phyloP scores from a whole-genome alignment of 2,797 vertebrate species.

The Galaxias olidus region DNA sequence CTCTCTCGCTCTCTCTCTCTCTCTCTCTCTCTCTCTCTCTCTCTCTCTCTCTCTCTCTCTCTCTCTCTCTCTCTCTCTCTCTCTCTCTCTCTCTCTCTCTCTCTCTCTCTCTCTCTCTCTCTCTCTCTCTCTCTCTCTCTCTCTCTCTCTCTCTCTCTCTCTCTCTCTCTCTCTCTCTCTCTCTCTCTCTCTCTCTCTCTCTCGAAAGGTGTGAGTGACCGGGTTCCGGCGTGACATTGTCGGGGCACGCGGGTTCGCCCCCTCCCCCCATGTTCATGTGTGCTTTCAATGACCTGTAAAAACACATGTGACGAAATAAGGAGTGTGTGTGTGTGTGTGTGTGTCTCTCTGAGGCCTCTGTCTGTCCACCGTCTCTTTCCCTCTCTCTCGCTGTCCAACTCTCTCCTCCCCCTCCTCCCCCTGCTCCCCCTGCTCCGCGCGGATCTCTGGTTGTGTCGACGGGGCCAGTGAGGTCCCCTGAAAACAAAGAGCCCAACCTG shows the following conservation, averaged over 20 bases:
- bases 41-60: neutral
- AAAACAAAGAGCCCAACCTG: neutral
- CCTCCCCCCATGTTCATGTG: too few species aligned
- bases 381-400: too few species aligned
- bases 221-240: too few species aligned
- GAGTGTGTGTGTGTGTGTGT: too few species aligned
- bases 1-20: neutral
- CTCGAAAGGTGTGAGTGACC: neutral
- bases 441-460: neutral
- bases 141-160: neutral
- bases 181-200: neutral
- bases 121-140: neutral
- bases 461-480: neutral
- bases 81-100: neutral
- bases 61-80: neutral
- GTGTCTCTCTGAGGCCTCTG: too few species aligned
- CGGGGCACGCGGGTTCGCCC: too few species aligned
- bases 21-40: neutral
- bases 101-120: neutral
- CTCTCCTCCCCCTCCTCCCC: too few species aligned
- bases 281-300: too few species aligned
- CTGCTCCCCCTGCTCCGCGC: neutral
- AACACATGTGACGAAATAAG: too few species aligned
- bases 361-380: too few species aligned
- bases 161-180: neutral